These are phyloP conservation scores for human (Homo sapiens) DNA, from an alignment of 2,113 vertebrate genomes.

Conservation along the genomic window DNA sequence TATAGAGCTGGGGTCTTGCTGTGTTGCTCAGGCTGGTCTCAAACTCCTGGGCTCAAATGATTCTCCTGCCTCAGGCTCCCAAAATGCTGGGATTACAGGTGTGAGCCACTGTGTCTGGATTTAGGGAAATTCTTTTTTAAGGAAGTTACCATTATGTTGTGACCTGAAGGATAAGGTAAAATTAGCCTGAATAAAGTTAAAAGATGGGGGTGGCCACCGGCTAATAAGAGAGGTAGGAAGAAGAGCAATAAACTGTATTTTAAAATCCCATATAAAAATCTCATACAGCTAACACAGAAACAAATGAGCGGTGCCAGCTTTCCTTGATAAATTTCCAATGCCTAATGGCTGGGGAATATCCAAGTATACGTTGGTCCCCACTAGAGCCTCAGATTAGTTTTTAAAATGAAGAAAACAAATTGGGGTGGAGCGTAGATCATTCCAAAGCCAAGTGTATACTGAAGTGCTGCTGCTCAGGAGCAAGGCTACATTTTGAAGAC, in stretches of 20 bases:
- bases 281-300: not conserved
- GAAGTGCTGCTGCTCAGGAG: not conserved
- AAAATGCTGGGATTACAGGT: too few species aligned
- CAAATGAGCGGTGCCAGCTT: not conserved
- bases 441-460: not conserved
- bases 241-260: not conserved
- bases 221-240: not conserved
- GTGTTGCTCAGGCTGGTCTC: too few species aligned
- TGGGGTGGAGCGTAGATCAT: not conserved
- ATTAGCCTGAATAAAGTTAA: not conserved
- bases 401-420: slow-evolving; percentile 16
- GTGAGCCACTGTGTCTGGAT: too few species aligned
- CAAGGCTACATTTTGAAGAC: not conserved
- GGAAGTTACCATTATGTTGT: not conserved
- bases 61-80: too few species aligned
- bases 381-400: not conserved
- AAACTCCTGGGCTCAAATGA: too few species aligned
- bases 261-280: not conserved
- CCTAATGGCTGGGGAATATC: not conserved
- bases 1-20: too few species aligned
- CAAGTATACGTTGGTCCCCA: not conserved
- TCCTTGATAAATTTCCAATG: not conserved
- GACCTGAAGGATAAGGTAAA: not conserved
- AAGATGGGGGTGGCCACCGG: not conserved
- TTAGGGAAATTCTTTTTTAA: not conserved